Base-by-base conservation (phyloP, 1,140 invertebrate genomes). In the Archegozetes longisetosus region DNA sequence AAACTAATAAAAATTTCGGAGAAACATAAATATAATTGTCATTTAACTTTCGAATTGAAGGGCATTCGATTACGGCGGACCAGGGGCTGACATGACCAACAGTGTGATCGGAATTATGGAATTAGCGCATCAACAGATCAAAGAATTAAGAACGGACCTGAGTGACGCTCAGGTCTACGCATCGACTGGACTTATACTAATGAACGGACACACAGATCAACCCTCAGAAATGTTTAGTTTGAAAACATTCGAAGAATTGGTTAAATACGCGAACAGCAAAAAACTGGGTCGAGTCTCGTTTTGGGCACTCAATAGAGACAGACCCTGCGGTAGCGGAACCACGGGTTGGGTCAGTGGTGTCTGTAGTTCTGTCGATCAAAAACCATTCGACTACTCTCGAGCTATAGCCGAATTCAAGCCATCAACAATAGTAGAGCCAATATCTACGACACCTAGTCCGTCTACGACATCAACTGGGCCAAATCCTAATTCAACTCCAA, bases 131-230 rank as follows among this genome's bases (percentile, higher is more conserved):
- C 14, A 23, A 23, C 57, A 58, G n/a, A 1, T 58, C 20, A 51
- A 51, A 27, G 29, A 25, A 13, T 24, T 58, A 17, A 46, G 47
- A 13, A 58, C 46, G 9, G 57, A 58, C 4, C 24, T 49, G 24
- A 25, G 9, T 26, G 57, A 50, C n/a, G 12, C 1, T n/a, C 25
- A 58, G 27, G 22, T 52, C 20, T 58, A 58, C 23, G 57, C 12
- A n/a, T 20, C 26, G 17, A 58, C 22, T 2, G 57, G 57, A 50
- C 48, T 58, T 14, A 58, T 58, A 28, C 25, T 58, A 23, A 58
- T 58, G 57, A 58, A 58, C 32, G 57, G 57, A 14, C 57, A 58
- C 47, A 58, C 57, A n/a, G 57, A 58, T 51, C 57, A 58, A 46
- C 26, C 47, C 13, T 28, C 24, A 27, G 57, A 58, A 40, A 17